A percentile compares a stretch with the other conserved stretches of the same genome.
Evolutionary conservation across 2,888 invertebrate genomes (phyloP).

Genomic region (Sialis fuliginosa): DNA sequence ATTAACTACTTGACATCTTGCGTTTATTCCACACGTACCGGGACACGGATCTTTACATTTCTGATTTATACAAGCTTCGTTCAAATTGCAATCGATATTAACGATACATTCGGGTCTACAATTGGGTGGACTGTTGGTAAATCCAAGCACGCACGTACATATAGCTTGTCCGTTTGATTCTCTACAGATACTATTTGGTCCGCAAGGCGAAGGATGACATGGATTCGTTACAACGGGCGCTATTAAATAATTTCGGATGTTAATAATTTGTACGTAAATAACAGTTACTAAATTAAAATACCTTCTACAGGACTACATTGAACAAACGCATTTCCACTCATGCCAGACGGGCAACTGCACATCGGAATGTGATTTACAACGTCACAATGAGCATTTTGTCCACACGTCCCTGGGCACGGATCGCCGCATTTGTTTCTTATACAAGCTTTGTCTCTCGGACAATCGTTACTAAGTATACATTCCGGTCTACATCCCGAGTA

Average conservation of each 20-base stretch:
- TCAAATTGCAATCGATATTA: conserved; percentile 34
- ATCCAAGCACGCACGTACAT: conserved; percentile 31
- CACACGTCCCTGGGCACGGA: conserved; percentile 32
- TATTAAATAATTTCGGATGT: conserved; percentile 15
- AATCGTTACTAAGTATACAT: conserved; percentile 28
- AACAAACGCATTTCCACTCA: conserved; percentile 21
- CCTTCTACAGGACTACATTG: conserved; percentile 32
- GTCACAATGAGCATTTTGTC: conserved; percentile 28
- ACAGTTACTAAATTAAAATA: conserved; percentile 9
- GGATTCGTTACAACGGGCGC: conserved; percentile 34
- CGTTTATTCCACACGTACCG: conserved; percentile 35
- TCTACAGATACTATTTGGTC: conserved; percentile 49
- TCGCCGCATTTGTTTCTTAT: conserved; percentile 28
- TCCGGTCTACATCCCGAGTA: conserved; percentile 28
- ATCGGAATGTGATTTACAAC: conserved; percentile 26
- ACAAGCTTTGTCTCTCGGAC: conserved; percentile 25
- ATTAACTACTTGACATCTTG: conserved; percentile 34
- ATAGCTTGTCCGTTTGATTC: conserved; percentile 37
- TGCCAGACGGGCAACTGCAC: conserved; percentile 18
- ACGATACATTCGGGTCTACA: conserved; percentile 32
- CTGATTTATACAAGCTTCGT: conserved; percentile 33
- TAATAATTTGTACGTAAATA: background rate
- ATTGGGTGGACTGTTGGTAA: conserved; percentile 29
- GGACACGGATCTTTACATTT: conserved; percentile 34
- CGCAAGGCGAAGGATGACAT: conserved; percentile 52